Evolutionary conservation across 92 coral and sea anemone genomes (phyloP).

Genomic region (Epizoanthus illoricatus): DNA sequence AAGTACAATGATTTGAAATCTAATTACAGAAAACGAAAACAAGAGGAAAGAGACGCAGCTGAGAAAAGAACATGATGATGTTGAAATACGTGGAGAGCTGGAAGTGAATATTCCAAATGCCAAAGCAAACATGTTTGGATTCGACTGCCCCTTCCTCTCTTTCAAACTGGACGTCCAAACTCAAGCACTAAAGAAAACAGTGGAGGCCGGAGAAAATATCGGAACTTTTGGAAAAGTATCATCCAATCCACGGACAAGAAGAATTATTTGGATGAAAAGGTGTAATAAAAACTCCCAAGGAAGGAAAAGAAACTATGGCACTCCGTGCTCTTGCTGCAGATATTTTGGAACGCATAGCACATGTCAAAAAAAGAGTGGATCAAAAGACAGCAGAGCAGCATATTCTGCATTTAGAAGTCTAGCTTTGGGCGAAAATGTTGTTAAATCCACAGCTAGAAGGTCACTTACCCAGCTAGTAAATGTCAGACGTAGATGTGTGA

Average conservation of each 20-base stretch:
- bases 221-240: constrained; percentile 6
- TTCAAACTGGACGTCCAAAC: constrained; percentile 19
- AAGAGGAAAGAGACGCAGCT: constrained; percentile 1
- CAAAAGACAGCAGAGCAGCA: not conserved
- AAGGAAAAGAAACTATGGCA: constrained; percentile 3
- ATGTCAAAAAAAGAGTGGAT: not conserved
- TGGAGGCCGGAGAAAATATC: constrained; percentile 14
- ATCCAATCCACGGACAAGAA: constrained; percentile 14
- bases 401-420: constrained; percentile 45
- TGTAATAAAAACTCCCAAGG: not conserved
- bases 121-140: not conserved
- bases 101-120: no score
- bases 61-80: constrained; percentile 1
- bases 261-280: not conserved
- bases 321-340: constrained; percentile 18
- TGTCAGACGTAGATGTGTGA: constrained; percentile 40
- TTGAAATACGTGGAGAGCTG: not conserved
- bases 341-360: not conserved
- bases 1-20: no score
- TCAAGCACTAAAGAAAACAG: constrained; percentile 11
- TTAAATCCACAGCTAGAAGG: constrained; percentile 40
- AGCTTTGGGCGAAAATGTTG: constrained; percentile 49
- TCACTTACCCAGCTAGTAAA: constrained; percentile 49
- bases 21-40: not conserved
- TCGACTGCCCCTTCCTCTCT: not conserved